A percentile compares a stretch with the other conserved stretches of the same genome.
phyloP scores from a whole-genome alignment of 2,113 vertebrate genomes.

The Athene cunicularia region DNA sequence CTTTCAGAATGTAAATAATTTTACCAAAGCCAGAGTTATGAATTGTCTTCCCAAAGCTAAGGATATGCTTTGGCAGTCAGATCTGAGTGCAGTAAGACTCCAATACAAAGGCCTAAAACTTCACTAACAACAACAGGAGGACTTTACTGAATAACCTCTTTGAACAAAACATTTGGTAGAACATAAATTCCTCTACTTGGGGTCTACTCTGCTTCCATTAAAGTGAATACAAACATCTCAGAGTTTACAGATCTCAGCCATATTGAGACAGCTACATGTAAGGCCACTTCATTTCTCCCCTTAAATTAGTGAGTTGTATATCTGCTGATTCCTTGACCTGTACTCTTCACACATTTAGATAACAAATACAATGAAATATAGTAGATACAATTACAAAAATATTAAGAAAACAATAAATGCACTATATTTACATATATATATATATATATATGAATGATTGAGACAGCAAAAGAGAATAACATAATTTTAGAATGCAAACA shows the following conservation, averaged over 20 bases:
- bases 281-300: not conserved
- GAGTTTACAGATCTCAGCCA: not conserved
- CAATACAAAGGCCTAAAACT: not conserved
- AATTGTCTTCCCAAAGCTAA: not conserved
- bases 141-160: not conserved
- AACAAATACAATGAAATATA: not conserved
- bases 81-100: not conserved
- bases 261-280: not conserved
- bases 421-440: not conserved
- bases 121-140: not conserved
- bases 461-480: not conserved
- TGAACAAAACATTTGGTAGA: not conserved
- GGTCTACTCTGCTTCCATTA: not conserved
- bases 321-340: not conserved
- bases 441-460: not conserved
- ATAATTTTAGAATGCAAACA: not conserved
- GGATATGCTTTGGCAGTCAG: not conserved
- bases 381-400: rapidly evolving
- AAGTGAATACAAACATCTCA: not conserved
- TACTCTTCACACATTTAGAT: not conserved
- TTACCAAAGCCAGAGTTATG: not conserved
- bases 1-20: not conserved
- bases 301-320: not conserved
- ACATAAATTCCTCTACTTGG: not conserved
- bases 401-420: not conserved